Conservation (phyloP, 2,797 vertebrate genomes). For the Momotus momota region DNA sequence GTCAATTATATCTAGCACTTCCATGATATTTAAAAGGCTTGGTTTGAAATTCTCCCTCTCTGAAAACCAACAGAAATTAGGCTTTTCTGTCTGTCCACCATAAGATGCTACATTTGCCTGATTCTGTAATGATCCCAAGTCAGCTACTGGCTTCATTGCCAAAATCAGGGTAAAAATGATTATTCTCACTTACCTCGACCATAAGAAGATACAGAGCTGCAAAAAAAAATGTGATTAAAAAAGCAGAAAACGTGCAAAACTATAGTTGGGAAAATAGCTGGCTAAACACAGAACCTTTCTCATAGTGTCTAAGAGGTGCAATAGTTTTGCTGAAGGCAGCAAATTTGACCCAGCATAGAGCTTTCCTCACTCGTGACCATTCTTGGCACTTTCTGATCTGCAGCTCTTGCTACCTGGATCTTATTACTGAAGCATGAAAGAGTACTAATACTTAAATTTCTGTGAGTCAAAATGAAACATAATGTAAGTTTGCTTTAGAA, state of each 20-base stretch:
- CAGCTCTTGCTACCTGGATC: constrained; percentile 41
- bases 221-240: not conserved
- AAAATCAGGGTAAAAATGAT: not conserved
- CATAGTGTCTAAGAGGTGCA: not conserved
- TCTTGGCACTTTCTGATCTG: constrained; percentile 45
- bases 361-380: not conserved
- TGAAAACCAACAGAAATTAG: not conserved
- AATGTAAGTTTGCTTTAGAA: constrained; percentile 27
- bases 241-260: not conserved
- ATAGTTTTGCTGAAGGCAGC: constrained; percentile 49
- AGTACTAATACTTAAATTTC: constrained; percentile 45
- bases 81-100: not conserved
- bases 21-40: not conserved
- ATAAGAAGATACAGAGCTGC: not conserved
- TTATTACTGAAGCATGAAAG: constrained; percentile 27
- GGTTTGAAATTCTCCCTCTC: not conserved
- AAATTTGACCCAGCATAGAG: not conserved
- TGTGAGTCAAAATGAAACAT: constrained; percentile 31
- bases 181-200: not conserved
- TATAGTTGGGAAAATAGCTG: not conserved
- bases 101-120: not conserved
- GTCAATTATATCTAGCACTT: not conserved
- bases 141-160: not conserved
- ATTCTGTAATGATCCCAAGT: not conserved
- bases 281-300: not conserved